Base-by-base conservation (phyloP, 2,888 invertebrate species). In the Xestia rhomboidea region DNA sequence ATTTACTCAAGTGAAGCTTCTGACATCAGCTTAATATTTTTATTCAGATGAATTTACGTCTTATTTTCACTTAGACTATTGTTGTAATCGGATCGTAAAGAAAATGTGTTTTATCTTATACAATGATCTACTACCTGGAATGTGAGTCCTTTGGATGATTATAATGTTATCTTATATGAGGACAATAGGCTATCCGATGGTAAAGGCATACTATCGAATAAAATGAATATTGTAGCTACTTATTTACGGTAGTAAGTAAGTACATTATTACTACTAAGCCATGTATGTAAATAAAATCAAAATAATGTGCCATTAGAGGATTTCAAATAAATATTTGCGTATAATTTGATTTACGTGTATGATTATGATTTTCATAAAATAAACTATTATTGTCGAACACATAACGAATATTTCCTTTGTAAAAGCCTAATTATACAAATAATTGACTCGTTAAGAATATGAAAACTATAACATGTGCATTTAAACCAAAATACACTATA, bases 231-330 rank as follows among this genome's bases (percentile, higher is more conserved):
- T 18, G 46, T 49, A 51, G 21, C 2, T 10, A 69, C 24, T 41
- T 8, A 30, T 34, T 57, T 66, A 57, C 38, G 10, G 8, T 27
- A n/a, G n/a, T n/a, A n/a, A n/a, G n/a, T n/a, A 49, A 18, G 15
- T 44, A 46, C 7, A 38, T 51, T 30, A 44, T 46, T 51, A 67
- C 21, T 34, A 38, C 15, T 21, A 24, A 62, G 74, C 49, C 72
- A 62, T 80, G 21, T 73, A 80, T 62, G 62, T 67, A 62, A 74
- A 79, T 51, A 44, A 44, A 38, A 80, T 68, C 49, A 67, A 79
- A 46, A 74, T 2, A 24, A 54, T 67, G 81, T 79, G 79, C 67
- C 80, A 80, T 80, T 79, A 30, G 1, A 30, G 51, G 30, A 67
- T 60, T n/a, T 62, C 34, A 38, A 60, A 1, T 24, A 51, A 30